Evolutionary conservation across 1,140 invertebrate genomes (phyloP).

Genomic region (Drosophila leontia): DNA sequence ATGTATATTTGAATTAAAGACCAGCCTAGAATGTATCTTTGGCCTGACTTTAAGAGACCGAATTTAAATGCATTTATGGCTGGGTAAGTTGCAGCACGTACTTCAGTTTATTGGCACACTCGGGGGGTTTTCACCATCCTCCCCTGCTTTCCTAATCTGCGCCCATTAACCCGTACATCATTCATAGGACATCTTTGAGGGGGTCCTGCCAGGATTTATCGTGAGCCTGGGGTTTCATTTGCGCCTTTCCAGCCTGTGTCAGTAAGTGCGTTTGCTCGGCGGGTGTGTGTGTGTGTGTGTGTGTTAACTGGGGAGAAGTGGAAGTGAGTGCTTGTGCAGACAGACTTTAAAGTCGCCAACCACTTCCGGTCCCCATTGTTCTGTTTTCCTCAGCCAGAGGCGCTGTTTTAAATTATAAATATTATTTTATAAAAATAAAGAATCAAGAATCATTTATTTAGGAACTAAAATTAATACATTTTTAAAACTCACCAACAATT

Average conservation of each 20-base stretch:
- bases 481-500: too few relatives aligned
- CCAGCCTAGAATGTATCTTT: too few relatives aligned
- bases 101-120: constrained; percentile 10
- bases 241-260: constrained; percentile 34
- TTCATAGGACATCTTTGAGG: constrained; percentile 22
- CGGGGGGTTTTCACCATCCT: neutral
- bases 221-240: constrained; percentile 64
- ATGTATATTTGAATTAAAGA: neutral
- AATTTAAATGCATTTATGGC: constrained; percentile 11
- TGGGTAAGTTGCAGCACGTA: constrained; percentile 30
- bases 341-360: constrained; percentile 57
- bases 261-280: constrained; percentile 3
- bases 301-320: neutral
- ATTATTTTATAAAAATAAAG: neutral
- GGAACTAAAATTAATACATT: too few relatives aligned
- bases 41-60: constrained; percentile 1
- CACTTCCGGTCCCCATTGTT: constrained; percentile 2
- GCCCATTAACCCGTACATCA: constrained; percentile 31
- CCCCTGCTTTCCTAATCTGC: constrained; percentile 7
- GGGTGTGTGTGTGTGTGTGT: constrained; percentile 13
- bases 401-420: neutral
- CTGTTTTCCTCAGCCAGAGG: neutral
- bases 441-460: neutral
- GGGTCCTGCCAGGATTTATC: constrained; percentile 48
- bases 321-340: constrained; percentile 46